A percentile compares a stretch with the other conserved stretches of the same genome.
Conservation (phyloP, 35 echinoderm and acorn worm species). For the Apostichopus parvimensis region DNA sequence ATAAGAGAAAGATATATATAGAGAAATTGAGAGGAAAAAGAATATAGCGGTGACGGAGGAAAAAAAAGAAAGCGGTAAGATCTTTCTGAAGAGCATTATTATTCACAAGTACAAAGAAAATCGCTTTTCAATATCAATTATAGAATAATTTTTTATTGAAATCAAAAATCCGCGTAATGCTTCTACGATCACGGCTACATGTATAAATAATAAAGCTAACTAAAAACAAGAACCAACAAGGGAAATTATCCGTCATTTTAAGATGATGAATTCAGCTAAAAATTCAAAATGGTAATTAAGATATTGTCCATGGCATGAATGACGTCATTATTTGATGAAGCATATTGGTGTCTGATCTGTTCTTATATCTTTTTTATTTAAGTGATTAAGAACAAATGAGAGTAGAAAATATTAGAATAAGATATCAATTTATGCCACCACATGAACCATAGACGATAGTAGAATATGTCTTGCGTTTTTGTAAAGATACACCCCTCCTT, state of each 20-base stretch:
- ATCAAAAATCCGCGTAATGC: not conserved
- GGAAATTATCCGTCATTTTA: too few relatives aligned
- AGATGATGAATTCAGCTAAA: too few relatives aligned
- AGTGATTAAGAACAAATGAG: not conserved
- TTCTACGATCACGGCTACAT: not conserved
- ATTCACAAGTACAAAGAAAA: not conserved
- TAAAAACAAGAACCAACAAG: too few relatives aligned
- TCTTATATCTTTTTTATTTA: not conserved
- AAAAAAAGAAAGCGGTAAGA: not conserved
- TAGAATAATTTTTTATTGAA: not conserved
- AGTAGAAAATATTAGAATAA: not conserved
- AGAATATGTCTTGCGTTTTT: too few relatives aligned
- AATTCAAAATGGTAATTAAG: not conserved
- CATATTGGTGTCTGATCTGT: not conserved
- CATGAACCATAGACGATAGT: too few relatives aligned
- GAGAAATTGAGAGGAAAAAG: too few relatives aligned
- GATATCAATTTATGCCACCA: too few relatives aligned
- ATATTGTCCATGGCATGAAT: not conserved
- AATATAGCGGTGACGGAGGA: too few relatives aligned
- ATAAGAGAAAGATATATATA: too few relatives aligned
- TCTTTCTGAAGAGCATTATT: constrained; percentile 1
- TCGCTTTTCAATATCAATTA: not conserved
- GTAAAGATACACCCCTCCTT: too few relatives aligned
- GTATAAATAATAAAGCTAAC: too few relatives aligned
- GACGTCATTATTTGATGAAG: not conserved